A percentile compares a stretch with the other conserved stretches of the same genome.
phyloP scores from a whole-genome alignment of 2,113 vertebrate genomes.

The Vireo altiloquus region DNA sequence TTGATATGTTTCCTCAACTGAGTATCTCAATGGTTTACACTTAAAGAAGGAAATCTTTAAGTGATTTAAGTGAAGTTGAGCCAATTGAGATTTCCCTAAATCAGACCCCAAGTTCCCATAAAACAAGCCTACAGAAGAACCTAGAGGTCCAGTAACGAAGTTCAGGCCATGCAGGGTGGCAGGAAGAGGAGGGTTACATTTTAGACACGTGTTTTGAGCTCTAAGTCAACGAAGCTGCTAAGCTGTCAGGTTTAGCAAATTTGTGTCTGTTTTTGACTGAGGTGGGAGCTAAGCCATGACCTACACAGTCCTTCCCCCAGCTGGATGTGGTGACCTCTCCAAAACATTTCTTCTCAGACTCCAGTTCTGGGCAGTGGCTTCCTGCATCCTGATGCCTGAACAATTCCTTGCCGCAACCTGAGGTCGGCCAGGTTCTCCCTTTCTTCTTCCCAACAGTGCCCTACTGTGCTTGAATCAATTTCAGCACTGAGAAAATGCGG shows the following conservation, averaged over 20 bases:
- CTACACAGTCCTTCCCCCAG: neutral
- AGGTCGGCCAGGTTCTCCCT: neutral
- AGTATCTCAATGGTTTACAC: neutral
- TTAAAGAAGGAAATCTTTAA: neutral
- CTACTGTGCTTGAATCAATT: neutral
- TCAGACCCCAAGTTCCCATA: neutral
- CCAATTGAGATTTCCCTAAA: neutral
- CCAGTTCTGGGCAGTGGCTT: neutral
- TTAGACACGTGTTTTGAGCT: neutral
- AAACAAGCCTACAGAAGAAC: neutral
- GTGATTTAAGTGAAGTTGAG: neutral
- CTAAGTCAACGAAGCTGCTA: neutral
- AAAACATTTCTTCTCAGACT: neutral
- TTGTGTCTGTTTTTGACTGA: neutral
- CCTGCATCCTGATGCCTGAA: neutral
- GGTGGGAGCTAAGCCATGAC: neutral
- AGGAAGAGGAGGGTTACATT: neutral
- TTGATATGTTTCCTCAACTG: neutral
- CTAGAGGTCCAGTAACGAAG: neutral
- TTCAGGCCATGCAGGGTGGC: neutral
- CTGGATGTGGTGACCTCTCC: neutral
- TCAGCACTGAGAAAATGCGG: neutral
- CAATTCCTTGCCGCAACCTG: neutral
- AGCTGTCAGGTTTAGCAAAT: neutral
- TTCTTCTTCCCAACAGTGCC: neutral